Evolutionary conservation across 2,797 vertebrate genomes (phyloP), one percentile per base, ranked within the genome.

Genomic region (Crenichthys baileyi): DNA sequence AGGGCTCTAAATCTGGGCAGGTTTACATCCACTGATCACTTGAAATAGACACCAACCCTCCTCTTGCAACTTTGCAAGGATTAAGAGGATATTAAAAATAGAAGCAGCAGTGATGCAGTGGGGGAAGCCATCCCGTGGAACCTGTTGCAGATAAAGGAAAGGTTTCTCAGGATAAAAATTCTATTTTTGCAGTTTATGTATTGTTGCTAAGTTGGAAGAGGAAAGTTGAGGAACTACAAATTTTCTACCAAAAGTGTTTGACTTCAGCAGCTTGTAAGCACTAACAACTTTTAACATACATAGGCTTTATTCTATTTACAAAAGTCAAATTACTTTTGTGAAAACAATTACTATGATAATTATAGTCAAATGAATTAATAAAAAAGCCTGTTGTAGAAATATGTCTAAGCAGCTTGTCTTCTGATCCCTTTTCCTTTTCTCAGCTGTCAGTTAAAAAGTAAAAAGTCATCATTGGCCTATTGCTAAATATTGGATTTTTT

Each of bases 401-500:
- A 68, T 22, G 0, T 31, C 13, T 60, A 26, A 60, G 58, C 29
- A 44, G 39, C 11, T 51, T 18, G 24, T 60, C 7, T 29, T 5
- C 56, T 53, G 26, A 46, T 7, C 3, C n/a, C 44, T 60, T 24
- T 36, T 76, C 39, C 22, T 13, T 29, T 20, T 51, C 29, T 56
- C 76, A 15, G 7, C 24, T 75, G 48, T 58, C 13, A 51, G 22
- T 71, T 80, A 41, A 68, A 78, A 65, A 36, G 72, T 26, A 55
- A 18, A 31, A 51, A 74, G 48, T 78, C 73, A 78, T 65, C 36
- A 63, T 56, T 29, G 24, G 8, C 26, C 78, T 31, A 80, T 72
- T 79, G 78, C 26, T 79, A 72, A 39, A 78, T 73, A 50, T 86
- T 71, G 72, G 56, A 81, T 86, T 76, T 80, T 73, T 75, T 76